These are phyloP conservation scores for Allacma fusca DNA, from an alignment of 2,888 invertebrate genomes.

Conservation along the genomic window DNA sequence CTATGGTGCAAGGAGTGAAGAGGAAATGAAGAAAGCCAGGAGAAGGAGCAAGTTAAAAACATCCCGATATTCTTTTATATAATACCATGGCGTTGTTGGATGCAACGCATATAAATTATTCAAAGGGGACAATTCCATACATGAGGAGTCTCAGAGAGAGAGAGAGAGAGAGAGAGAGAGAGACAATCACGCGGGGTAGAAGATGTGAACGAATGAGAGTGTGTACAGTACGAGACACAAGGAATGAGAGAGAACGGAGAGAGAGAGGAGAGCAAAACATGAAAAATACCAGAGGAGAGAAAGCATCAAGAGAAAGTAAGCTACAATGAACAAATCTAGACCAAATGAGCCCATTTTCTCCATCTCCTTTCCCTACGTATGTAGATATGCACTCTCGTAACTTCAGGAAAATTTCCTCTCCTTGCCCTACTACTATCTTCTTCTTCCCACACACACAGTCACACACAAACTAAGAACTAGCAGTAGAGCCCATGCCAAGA, in stretches of 20 bases:
- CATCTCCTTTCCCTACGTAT: constrained; percentile 9
- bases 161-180: background rate
- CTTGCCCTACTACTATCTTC: too few species aligned
- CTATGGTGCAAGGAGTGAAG: too few species aligned
- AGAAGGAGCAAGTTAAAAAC: constrained; percentile 14
- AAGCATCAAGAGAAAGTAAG: constrained; percentile 29
- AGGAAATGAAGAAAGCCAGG: background rate
- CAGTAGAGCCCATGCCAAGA: too few species aligned
- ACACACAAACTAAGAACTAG: too few species aligned
- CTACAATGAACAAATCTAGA: constrained; percentile 50
- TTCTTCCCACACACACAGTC: too few species aligned
- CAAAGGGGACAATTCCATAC: constrained; percentile 54
- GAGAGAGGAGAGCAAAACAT: constrained; percentile 21
- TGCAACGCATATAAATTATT: constrained; percentile 56
- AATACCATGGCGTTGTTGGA: background rate
- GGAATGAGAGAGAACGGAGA: background rate
- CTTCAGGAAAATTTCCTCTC: background rate
- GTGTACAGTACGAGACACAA: background rate
- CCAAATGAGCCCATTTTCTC: constrained; percentile 49
- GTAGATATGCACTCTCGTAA: background rate
- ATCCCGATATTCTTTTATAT: too few species aligned
- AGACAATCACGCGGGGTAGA: constrained; percentile 33
- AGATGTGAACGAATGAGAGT: background rate
- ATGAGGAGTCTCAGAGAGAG: constrained; percentile 20
- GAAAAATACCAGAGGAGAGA: constrained; percentile 20